Evolutionary conservation across 1,140 invertebrate genomes (phyloP).

Genomic region (Anastrepha ludens): DNA sequence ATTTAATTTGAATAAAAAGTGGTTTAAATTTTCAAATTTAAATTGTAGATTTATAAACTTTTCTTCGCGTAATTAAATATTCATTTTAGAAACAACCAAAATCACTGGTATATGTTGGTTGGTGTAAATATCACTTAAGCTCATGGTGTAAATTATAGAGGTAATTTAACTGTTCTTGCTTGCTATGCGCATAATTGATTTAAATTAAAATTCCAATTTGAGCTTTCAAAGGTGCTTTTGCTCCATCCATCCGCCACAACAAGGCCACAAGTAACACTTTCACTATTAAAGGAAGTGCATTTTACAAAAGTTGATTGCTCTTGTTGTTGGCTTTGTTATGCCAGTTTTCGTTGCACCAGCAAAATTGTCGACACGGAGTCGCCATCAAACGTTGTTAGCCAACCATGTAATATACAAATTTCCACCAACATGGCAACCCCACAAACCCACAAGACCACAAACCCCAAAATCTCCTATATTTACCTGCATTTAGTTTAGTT

Average conservation of each 20-base stretch:
- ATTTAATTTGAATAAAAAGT: slow-evolving; percentile 10
- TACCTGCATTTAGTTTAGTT: slow-evolving; percentile 18
- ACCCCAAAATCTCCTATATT: slow-evolving; percentile 18
- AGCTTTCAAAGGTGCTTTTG: background rate
- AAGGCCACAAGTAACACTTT: slow-evolving; percentile 22
- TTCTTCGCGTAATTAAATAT: no score
- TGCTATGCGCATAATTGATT: slow-evolving; percentile 35
- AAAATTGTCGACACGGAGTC: slow-evolving; percentile 23
- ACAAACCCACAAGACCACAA: background rate
- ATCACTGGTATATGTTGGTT: no score
- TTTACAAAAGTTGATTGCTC: background rate
- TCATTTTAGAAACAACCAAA: no score
- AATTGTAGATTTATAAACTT: no score
- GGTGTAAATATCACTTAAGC: no score
- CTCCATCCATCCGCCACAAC: background rate
- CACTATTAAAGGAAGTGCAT: slow-evolving; percentile 28
- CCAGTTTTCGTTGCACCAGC: background rate
- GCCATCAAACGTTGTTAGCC: slow-evolving; percentile 30
- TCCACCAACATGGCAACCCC: background rate
- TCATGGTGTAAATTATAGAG: background rate
- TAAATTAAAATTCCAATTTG: background rate
- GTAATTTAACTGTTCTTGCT: slow-evolving; percentile 25
- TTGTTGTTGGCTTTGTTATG: slow-evolving; percentile 27
- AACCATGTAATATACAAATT: slow-evolving; percentile 26
- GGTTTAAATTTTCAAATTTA: no score